Evolutionary conservation across 2,113 vertebrate species (phyloP).

Genomic region (Sylvia atricapilla): DNA sequence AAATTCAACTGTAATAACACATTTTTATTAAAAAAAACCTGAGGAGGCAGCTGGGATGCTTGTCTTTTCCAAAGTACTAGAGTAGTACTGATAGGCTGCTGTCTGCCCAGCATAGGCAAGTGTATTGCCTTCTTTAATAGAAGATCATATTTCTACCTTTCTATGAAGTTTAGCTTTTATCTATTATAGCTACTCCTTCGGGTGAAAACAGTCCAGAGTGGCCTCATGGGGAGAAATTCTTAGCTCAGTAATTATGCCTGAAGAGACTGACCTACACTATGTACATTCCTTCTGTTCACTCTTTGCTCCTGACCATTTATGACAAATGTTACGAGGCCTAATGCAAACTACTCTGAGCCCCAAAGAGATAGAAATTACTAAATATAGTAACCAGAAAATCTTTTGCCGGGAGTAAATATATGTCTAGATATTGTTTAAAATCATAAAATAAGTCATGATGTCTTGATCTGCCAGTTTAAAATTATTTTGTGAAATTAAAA

Average conservation of each 20-base stretch:
- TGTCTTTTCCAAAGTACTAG: not conserved
- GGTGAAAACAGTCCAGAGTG: not conserved
- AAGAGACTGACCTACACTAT: not conserved
- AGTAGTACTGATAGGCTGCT: not conserved
- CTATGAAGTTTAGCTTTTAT: not conserved
- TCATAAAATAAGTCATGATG: not conserved
- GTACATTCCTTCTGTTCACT: not conserved
- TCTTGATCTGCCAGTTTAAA: not conserved
- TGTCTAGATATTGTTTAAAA: not conserved
- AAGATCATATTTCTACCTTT: not conserved
- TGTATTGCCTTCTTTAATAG: not conserved
- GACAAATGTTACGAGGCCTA: not conserved
- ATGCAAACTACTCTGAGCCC: not conserved
- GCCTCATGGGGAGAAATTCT: not conserved
- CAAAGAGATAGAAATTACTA: not conserved
- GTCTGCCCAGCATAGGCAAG: not conserved
- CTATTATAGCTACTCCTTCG: not conserved
- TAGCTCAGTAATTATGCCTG: not conserved
- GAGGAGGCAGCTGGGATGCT: not conserved
- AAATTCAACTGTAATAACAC: not conserved
- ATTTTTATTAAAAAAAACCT: not conserved
- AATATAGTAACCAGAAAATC: not conserved
- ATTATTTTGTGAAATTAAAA: slow-evolving; percentile 28
- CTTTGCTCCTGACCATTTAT: not conserved
- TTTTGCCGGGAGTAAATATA: not conserved